These are phyloP conservation scores for Sciaenops ocellatus DNA, from an alignment of 2,797 vertebrate genomes.

Conservation along the genomic window DNA sequence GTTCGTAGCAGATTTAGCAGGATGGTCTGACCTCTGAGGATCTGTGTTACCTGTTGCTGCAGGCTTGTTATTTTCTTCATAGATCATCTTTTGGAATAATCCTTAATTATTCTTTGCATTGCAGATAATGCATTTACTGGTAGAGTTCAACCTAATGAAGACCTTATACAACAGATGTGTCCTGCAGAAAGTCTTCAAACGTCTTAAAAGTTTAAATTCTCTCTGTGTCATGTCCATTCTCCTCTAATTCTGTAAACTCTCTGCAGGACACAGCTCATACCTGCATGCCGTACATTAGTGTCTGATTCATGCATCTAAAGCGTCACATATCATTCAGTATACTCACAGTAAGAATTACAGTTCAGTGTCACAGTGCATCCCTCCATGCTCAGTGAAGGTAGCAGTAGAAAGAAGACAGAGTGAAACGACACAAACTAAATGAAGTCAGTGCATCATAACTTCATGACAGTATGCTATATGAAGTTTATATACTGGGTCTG, in stretches of 20 bases:
- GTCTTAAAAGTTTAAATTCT: background rate
- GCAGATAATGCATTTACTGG: background rate
- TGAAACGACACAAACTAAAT: conserved; percentile 39
- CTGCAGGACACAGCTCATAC: conserved; percentile 12
- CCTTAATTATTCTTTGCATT: background rate
- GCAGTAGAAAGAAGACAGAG: conserved; percentile 49
- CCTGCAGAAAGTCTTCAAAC: conserved; percentile 12
- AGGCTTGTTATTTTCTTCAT: background rate
- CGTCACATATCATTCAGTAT: conserved; percentile 21
- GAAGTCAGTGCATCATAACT: conserved; percentile 13
- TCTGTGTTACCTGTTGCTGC: background rate
- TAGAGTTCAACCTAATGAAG: background rate
- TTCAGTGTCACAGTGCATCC: conserved; percentile 50
- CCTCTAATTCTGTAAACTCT: background rate
- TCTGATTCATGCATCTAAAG: conserved; percentile 4
- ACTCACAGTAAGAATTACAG: conserved; percentile 71
- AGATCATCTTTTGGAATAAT: background rate
- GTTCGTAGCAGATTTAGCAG: too few relatives aligned
- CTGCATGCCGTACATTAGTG: background rate
- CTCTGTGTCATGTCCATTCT: background rate
- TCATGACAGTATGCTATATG: background rate
- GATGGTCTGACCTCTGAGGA: too few relatives aligned
- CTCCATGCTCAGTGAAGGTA: conserved; percentile 63
- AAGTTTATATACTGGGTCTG: background rate
- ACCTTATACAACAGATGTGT: background rate